Evolutionary conservation across 2,888 invertebrate genomes (phyloP).

Genomic region (Zonitis immaculata): DNA sequence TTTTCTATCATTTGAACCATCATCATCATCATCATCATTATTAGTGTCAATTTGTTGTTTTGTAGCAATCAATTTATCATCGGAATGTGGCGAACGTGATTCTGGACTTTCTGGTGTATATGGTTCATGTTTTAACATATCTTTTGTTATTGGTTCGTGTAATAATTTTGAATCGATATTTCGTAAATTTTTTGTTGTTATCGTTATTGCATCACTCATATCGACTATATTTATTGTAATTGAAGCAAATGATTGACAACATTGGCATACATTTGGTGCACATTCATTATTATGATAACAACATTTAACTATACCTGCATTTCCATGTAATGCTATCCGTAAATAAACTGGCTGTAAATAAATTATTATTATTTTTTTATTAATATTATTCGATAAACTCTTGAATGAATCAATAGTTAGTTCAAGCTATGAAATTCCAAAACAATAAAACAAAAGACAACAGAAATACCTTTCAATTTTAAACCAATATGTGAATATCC

Average conservation of each 20-base stretch:
- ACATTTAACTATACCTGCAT: conserved; percentile 73
- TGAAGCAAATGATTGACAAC: conserved; percentile 47
- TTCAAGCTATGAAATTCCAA: neutral
- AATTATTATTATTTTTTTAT: too few species aligned
- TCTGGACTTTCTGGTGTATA: conserved; percentile 81
- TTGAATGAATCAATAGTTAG: too few species aligned
- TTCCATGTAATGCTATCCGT: conserved; percentile 62
- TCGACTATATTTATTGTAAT: conserved; percentile 47
- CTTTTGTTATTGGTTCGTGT: conserved; percentile 52
- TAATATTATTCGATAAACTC: too few species aligned
- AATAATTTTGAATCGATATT: conserved; percentile 48
- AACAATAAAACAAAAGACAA: conserved; percentile 6
- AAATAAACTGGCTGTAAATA: conserved; percentile 74
- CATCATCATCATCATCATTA: neutral
- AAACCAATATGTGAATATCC: conserved; percentile 54
- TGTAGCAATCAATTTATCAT: conserved; percentile 47
- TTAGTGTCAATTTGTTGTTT: conserved; percentile 31
- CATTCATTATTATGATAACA: conserved; percentile 50
- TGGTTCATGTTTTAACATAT: conserved; percentile 57
- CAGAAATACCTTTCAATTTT: conserved; percentile 36
- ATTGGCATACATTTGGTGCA: conserved; percentile 50
- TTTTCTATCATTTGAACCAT: conserved; percentile 9
- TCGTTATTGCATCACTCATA: conserved; percentile 40
- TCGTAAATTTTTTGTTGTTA: neutral
- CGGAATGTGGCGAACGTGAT: conserved; percentile 65